Base-by-base conservation (phyloP, 2,797 vertebrate species). In the Rhinichthys osculus region DNA sequence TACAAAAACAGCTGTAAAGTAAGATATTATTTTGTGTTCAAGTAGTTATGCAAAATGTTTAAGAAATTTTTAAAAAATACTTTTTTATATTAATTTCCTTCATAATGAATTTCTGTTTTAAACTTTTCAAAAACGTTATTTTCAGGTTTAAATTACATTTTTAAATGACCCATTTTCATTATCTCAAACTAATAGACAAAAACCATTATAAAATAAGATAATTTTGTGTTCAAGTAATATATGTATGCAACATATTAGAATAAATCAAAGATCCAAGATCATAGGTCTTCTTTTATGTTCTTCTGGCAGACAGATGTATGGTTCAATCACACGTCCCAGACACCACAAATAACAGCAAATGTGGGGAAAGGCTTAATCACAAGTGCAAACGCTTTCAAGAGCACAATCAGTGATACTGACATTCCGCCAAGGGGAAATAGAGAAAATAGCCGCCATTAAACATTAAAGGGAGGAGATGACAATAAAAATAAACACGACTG, bases 401-500 rank as follows among this genome's bases (percentile, higher is more conserved):
- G 91, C 92, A 83, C 92, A 93, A 90, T 92, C 87, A 91, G 82
- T 87, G 88, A 54, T 87, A 88, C 73, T 67, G 44, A 83, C 57
- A 87, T 92, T 93, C 90, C 89, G 89, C 90, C 89, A 90, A 91
- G 66, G 74, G 81, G 86, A 83, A 92, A 89, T 54, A 90, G 70
- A 89, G 79, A 85, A 73, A 81, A 91, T 92, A 92, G 92, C 92
- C 91, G 72, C 72, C 90, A 94, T 93, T 91, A 81, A 90, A 94
- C 93, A 93, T 95, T 89, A 94, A 95, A 94, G 93, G 83, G 86
- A 92, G 91, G 89, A 92, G 93, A 94, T 93, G 91, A 82, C 57
- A 82, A 81, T 33, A 23, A 82, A 94, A 94, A 91, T 90, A 93
- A 93, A 94, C 93, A 93, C 92, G 87, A 94, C 91, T 86, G 87